Evolutionary conservation across 1,140 invertebrate species (phyloP), one percentile per base, ranked within the genome.

Genomic region (Drosophila neocordata): DNA sequence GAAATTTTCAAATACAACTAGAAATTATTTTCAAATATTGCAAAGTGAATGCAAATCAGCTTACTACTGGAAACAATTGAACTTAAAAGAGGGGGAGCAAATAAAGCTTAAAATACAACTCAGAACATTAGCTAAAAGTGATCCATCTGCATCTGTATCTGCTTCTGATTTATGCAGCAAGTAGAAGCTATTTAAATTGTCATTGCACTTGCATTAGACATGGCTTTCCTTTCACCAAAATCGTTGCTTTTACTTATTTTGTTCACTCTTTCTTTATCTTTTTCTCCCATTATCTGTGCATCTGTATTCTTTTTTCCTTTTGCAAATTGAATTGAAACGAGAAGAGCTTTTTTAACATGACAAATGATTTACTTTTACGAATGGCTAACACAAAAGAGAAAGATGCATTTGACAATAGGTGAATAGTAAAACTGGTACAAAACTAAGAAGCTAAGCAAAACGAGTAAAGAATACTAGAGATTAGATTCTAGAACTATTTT

Each of bases 331-430:
- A 73, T 73, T 59, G 48, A 55, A 62, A 31, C 1, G 27, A 53
- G 53, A 35, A 37, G 38, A 77, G 66, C 67, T 20, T 0, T 48
- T 48, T 48, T 62, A 65, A 78, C 78, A 78, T 87, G 82, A 87
- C 73, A 81, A 85, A 87, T 85, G 82, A 85, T 87, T 87, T 81
- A 65, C 77, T 75, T 81, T 71, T 81, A 34, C 12, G 27, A 31
- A 31, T 31, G 27, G 27, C 27, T 31, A 31, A 31, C 27, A 31
- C 6, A 20, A n/a, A 12, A 35, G n/a, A 65, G 13, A 64, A 60
- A 44, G 52, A 41, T 76, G 73, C 60, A 76, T 65, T 44, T 51
- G 73, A 65, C 73, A 69, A 27, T 73, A 56, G 64, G 6, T 55
- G 37, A 38, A 20, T 9, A 35, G 11, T 22, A 22, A 24, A 22